phyloP scores from a whole-genome alignment of 2,888 invertebrate species.

The Ecdyonurus torrentis region DNA sequence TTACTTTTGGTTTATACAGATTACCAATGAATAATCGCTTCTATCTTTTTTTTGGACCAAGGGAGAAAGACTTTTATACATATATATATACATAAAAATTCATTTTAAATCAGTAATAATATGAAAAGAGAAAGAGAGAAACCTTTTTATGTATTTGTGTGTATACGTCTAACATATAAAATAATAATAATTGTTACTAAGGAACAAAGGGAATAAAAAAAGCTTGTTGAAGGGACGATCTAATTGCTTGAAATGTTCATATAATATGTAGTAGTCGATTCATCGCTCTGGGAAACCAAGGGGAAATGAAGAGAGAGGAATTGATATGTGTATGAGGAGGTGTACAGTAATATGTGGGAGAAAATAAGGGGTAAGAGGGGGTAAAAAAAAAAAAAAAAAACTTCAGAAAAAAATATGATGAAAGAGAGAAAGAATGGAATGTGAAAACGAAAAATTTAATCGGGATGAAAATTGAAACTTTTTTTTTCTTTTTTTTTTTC shows the following conservation, averaged over 20 bases:
- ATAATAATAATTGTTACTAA: background rate
- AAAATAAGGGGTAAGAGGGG: background rate
- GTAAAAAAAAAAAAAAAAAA: no score
- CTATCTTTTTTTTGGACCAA: background rate
- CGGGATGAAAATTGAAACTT: constrained; percentile 8
- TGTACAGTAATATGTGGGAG: background rate
- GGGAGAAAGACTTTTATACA: no score
- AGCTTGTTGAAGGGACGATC: background rate
- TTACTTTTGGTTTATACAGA: background rate
- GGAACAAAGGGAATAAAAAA: background rate
- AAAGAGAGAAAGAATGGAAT: background rate
- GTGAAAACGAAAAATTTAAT: constrained; percentile 8
- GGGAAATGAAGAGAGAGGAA: background rate
- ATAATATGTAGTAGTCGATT: background rate
- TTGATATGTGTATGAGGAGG: background rate
- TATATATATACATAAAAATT: no score
- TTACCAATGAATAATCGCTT: background rate
- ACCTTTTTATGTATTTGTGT: no score
- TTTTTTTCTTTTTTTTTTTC: no score
- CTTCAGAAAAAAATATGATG: background rate
- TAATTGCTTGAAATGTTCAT: background rate
- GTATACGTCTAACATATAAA: no score
- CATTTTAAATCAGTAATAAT: no score
- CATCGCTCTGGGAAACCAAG: background rate
- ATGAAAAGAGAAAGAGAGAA: no score